Evolutionary conservation across 2,113 vertebrate genomes (phyloP).

Genomic region (Bucco capensis): DNA sequence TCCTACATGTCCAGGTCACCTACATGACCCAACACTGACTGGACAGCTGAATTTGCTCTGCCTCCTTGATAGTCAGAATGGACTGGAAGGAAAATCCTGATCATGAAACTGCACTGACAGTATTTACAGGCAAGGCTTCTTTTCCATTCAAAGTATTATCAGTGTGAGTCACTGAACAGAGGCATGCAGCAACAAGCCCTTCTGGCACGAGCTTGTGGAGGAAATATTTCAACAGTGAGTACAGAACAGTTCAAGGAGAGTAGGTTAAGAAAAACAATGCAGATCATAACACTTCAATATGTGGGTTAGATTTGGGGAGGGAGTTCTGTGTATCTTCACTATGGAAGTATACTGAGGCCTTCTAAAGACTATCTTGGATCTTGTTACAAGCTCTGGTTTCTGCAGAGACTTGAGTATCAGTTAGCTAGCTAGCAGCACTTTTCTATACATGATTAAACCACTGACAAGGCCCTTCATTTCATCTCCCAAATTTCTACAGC

Average conservation of each 20-base stretch:
- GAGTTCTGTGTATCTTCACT: neutral
- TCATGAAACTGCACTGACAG: neutral
- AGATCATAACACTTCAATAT: neutral
- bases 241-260: neutral
- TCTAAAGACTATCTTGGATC: neutral
- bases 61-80: neutral
- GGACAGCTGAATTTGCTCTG: neutral
- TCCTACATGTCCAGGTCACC: neutral
- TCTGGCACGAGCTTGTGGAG: neutral
- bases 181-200: conserved; percentile 7
- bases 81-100: neutral
- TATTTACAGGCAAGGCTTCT: neutral
- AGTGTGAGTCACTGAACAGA: neutral
- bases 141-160: neutral
- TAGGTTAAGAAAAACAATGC: neutral
- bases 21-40: neutral
- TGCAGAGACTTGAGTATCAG: neutral
- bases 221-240: neutral
- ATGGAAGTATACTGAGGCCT: neutral
- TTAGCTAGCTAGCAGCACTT: conserved; percentile 12
- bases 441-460: conserved; percentile 21
- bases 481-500: conserved; percentile 36
- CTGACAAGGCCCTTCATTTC: conserved; percentile 21
- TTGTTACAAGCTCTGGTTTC: conserved; percentile 25
- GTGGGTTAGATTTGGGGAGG: neutral